Evolutionary conservation across 2,113 vertebrate genomes (phyloP).

Genomic region (Micronycteris hirsuta): DNA sequence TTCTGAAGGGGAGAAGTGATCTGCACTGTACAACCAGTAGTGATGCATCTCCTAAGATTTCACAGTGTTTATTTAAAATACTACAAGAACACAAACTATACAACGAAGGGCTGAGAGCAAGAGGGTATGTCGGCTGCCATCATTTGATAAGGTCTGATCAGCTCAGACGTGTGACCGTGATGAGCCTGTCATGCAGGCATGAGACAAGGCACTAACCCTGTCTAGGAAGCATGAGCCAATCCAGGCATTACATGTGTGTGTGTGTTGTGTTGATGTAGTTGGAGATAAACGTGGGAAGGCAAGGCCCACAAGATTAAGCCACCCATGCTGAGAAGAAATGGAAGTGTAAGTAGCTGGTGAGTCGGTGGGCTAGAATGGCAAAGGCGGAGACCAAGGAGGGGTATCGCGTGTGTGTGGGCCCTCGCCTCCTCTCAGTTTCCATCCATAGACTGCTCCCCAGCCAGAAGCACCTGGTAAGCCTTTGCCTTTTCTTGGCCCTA

Average conservation of each 20-base stretch:
- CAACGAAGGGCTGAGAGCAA: background rate
- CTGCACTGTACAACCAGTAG: background rate
- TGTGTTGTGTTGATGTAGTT: background rate
- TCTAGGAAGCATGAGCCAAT: background rate
- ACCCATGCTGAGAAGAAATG: background rate
- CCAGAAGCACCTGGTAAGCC: background rate
- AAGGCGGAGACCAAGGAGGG: background rate
- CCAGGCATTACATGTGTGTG: background rate
- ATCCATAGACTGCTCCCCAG: background rate
- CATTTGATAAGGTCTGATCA: background rate
- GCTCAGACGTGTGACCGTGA: background rate
- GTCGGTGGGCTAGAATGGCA: background rate
- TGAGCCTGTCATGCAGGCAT: too few species aligned
- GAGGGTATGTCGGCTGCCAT: background rate
- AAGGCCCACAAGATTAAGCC: background rate
- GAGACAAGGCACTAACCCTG: background rate
- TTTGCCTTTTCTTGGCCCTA: background rate
- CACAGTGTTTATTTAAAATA: background rate
- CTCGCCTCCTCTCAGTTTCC: background rate
- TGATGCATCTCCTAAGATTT: background rate
- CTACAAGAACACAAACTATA: background rate
- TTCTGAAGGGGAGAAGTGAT: background rate
- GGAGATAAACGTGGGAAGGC: background rate
- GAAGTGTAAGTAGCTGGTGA: background rate
- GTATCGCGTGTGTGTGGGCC: fast-evolving